Evolutionary conservation across 2,888 invertebrate genomes (phyloP), one percentile per base, ranked within the genome.

Genomic region (Tenthredo amoena): DNA sequence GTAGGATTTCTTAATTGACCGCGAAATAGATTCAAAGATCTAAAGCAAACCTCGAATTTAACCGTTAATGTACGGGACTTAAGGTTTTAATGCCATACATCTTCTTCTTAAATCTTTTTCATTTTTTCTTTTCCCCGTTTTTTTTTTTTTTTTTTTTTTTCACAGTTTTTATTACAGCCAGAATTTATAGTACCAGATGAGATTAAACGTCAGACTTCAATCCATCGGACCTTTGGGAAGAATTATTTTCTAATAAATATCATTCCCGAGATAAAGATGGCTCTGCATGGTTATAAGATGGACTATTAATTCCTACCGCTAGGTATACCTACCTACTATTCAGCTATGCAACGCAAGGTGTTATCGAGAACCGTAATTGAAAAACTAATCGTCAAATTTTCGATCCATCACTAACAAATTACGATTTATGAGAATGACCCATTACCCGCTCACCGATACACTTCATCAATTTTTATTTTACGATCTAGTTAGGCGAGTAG

Each of bases 391-490:
- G 81, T 34, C n/a, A 81, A 9, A n/a, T 21, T 18, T 81, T 62
- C 58, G 58, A 21, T 81, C 62, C 81, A 62, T 81, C 81, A 58
- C 37, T 21, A 81, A 81, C 40, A 62, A 81, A 81, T 58, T 37
- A 81, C 58, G 12, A 81, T 58, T 81, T 62, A 81, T 81, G 21
- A 21, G 58, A 62, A 26, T n/a, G n/a, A 40, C 40, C 37, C 37
- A 81, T 81, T 72, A 72, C 43, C 37, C 21, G 12, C 81, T 62
- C 72, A 21, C 40, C n/a, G 10, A 18, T n/a, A 81, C 58, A 62
- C 81, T 81, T 62, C 81, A 81, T 81, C 62, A 81, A 81, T 81
- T 40, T 62, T 62, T 15, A 6, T 81, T 81, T 81, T 81, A 81
- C 58, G 81, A 81, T 81, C 81, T 21, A 81, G 34, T 62, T 81